Conservation (phyloP, 2,888 invertebrate genomes). For the Ornithoptera priamus region DNA sequence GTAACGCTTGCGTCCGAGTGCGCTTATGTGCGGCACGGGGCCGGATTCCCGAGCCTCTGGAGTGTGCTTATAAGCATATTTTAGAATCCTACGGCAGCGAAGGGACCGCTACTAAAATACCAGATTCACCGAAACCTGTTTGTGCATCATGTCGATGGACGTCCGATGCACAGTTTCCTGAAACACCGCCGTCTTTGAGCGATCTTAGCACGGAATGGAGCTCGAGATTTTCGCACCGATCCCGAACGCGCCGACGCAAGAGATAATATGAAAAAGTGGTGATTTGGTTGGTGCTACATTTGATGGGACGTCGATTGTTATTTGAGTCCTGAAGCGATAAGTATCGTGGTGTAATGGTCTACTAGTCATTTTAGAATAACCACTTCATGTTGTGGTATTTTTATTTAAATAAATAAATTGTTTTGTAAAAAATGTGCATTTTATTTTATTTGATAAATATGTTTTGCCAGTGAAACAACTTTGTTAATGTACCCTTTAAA, state of each 20-base stretch:
- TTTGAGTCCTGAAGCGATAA: constrained; percentile 4
- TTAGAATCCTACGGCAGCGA: constrained; percentile 63
- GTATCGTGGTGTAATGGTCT: constrained; percentile 3
- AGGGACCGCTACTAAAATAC: constrained; percentile 48
- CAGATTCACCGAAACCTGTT: constrained; percentile 55
- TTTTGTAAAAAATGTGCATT: constrained; percentile 3
- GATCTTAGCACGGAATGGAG: constrained; percentile 74
- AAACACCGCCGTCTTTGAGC: constrained; percentile 68
- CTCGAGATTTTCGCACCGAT: constrained; percentile 61
- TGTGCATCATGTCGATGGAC: constrained; percentile 75
- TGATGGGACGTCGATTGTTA: constrained; percentile 12
- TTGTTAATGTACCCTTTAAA: no score
- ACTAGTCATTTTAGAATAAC: constrained; percentile 22
- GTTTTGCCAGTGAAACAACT: no score
- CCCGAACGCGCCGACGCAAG: constrained; percentile 62
- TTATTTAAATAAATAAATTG: constrained; percentile 22
- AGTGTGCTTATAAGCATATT: constrained; percentile 76
- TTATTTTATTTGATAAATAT: neutral
- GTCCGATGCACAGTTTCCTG: constrained; percentile 73
- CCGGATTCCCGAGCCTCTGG: constrained; percentile 63
- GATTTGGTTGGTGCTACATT: constrained; percentile 8
- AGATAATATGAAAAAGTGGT: constrained; percentile 52
- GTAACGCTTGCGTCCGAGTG: constrained; percentile 69
- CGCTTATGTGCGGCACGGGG: constrained; percentile 67
- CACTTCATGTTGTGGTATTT: constrained; percentile 20